Base-by-base conservation (phyloP, 2,888 invertebrate species). In the Leucozona laternaria region DNA sequence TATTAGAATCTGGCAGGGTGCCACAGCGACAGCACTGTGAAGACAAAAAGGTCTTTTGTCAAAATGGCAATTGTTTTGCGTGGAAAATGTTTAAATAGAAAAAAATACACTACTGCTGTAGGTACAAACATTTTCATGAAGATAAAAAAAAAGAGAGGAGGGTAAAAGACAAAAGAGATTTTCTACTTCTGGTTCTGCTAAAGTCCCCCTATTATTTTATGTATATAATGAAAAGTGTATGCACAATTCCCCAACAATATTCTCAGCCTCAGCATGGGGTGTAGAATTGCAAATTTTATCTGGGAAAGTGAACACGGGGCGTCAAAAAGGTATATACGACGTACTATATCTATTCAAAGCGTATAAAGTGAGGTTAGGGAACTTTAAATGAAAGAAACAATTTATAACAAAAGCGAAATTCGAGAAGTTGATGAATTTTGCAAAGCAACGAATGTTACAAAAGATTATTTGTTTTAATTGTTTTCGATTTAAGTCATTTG, bases 51-150 rank as follows among this genome's bases (percentile, higher is more conserved):
- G 62, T 75, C 73, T 75, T 75, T 75, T 75, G 73, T 75, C 62
- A 75, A 75, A 62, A 60, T 62, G 53, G 62, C 73, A 76, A 76
- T 76, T 76, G 68, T 76, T 43, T 76, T 55, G 75, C 64, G 64
- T 64, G 17, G 55, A 43, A 75, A 28, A 45, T 40, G 10, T 48
- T 66, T 66, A 5, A 48, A 76, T 43, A 75, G 20, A 25, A 40
- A 40, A 62, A 50, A 53, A 15, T 28, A 53, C 15, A 6, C 7
- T 45, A 20, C 2, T 2, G 0, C 2, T 4, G 8, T 43, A 43
- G n/a, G 4, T 31, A 17, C 15, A 53, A 55, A 8, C 31, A 22
- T 68, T 68, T 68, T 34, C 22, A 34, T 34, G 50, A 10, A 50
- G 28, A 15, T 2, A 31, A 57, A 57, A 31, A 17, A 31, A 34